phyloP scores from a whole-genome alignment of 2,888 invertebrate species.

The Andrena camellia region DNA sequence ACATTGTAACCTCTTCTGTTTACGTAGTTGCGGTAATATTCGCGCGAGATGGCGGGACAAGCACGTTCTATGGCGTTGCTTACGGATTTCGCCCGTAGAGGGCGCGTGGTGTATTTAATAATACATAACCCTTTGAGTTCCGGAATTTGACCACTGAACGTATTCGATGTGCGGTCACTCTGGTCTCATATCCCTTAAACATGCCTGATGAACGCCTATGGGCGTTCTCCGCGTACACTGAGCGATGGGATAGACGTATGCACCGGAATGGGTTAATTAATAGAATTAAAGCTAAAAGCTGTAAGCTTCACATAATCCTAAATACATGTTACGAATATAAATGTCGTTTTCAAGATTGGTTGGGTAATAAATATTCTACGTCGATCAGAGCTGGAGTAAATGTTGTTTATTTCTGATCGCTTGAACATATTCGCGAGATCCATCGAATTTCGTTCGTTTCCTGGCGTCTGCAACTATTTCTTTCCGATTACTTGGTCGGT shows the following conservation, averaged over 20 bases:
- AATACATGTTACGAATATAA: too few species aligned
- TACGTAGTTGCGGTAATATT: neutral
- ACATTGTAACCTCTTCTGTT: constrained; percentile 1
- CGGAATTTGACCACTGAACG: too few species aligned
- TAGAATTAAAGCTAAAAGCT: too few species aligned
- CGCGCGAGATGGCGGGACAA: neutral
- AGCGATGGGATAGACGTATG: too few species aligned
- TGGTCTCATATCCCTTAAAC: too few species aligned
- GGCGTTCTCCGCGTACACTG: too few species aligned
- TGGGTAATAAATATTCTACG: neutral
- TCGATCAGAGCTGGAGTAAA: neutral
- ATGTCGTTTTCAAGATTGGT: too few species aligned
- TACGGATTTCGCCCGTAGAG: neutral
- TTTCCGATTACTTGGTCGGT: neutral
- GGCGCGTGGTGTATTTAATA: neutral
- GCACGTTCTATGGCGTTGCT: neutral
- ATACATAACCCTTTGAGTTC: too few species aligned
- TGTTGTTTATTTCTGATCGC: neutral
- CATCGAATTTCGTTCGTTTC: neutral
- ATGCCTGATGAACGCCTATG: too few species aligned
- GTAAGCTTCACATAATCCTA: too few species aligned
- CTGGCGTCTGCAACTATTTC: neutral
- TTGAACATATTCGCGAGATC: neutral
- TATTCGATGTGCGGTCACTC: too few species aligned
- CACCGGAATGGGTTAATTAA: too few species aligned